Evolutionary conservation across 2,888 invertebrate species (phyloP), one percentile per base, ranked within the genome.

Genomic region (Protodeltote pygarga): DNA sequence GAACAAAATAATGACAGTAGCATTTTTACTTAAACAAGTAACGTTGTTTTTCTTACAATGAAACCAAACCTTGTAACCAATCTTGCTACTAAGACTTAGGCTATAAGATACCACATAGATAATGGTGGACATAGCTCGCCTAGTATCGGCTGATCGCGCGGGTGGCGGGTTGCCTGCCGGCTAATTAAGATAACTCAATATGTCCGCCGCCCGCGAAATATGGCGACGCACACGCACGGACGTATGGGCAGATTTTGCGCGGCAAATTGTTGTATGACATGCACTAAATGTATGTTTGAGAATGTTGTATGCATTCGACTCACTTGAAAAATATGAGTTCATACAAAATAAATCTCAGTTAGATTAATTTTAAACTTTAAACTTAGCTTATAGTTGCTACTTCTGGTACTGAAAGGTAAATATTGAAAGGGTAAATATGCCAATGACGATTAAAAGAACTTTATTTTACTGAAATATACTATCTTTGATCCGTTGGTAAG

Each of bases 141-240:
- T 45, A 47, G 42, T 66, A 68, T 66, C 69, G 37, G 20, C 28
- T 28, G 63, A 77, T 75, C 77, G 71, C 58, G 66, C 64, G 74
- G 76, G 72, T 74, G 78, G 79, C 71, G 71, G 65, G 62, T 72
- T 68, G 68, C 67, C 68, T 63, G 50, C 62, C 54, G 64, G 71
- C 77, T 79, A 77, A 79, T 77, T 79, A 79, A 79, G 79, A 77
- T 79, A 79, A 77, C 78, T 79, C 77, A 79, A 77, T 79, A 77
- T 73, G 76, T 77, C 76, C 69, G 66, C 46, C 31, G 55, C 61
- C 62, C 54, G 65, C 65, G 68, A 79, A 74, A 71, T 77, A 79
- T 77, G 68, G 78, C 71, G 69, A 76, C 75, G 75, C 65, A 65
- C 73, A 79, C 78, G 78, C 78, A 71, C 65, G 68, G 73, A 77